phyloP scores from a whole-genome alignment of 37 sponge, comb jelly and placozoan species.

The Axinella damicornis region DNA sequence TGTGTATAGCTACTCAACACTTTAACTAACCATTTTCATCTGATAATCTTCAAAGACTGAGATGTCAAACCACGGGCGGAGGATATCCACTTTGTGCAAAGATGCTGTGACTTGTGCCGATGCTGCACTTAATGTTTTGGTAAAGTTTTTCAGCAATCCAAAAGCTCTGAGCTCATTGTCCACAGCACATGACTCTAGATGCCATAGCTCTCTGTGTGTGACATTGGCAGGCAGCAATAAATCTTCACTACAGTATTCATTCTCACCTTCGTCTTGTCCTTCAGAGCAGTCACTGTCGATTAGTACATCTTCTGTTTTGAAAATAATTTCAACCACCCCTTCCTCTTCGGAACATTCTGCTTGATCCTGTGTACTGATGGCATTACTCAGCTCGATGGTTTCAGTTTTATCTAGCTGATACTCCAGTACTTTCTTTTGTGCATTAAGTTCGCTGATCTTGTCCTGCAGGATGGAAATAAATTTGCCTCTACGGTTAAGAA shows the following conservation, averaged over 20 bases:
- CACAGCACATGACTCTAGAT: conserved; percentile 18
- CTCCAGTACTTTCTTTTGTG: too few relatives aligned
- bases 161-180: conserved; percentile 22
- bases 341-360: not conserved
- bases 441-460: too few relatives aligned
- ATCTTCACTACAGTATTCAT: conserved; percentile 13
- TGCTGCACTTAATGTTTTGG: conserved; percentile 3
- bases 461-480: not conserved
- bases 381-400: too few relatives aligned
- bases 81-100: conserved; percentile 20
- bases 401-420: too few relatives aligned
- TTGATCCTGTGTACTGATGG: too few relatives aligned
- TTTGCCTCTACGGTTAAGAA: conserved; percentile 2
- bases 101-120: conserved; percentile 11
- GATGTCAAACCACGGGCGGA: conserved; percentile 14
- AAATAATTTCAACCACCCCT: conserved; percentile 1
- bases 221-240: not conserved
- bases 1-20: too few relatives aligned
- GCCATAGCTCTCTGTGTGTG: conserved; percentile 3
- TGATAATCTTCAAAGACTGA: conserved; percentile 26
- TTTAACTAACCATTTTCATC: conserved; percentile 7
- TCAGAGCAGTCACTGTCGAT: not conserved
- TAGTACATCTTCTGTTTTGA: not conserved
- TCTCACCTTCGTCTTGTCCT: not conserved
- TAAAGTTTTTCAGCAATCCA: conserved; percentile 5